Conservation (phyloP, 2,113 vertebrate species). For the Saccopteryx bilineata region DNA sequence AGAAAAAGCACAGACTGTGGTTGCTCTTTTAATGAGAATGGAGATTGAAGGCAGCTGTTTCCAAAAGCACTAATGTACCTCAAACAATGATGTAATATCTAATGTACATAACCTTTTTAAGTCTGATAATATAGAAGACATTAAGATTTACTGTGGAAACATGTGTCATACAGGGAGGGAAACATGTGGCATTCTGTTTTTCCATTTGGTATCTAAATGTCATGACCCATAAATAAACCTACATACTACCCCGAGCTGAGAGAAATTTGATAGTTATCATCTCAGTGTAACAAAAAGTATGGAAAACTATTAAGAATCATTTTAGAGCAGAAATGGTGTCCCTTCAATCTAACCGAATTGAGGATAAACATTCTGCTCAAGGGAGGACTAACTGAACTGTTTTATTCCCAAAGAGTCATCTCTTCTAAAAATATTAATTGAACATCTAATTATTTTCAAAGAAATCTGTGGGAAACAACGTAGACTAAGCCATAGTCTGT, state of each 20-base stretch:
- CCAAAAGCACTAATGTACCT: constrained; percentile 75
- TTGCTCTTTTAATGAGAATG: constrained; percentile 79
- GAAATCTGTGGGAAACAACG: constrained; percentile 1
- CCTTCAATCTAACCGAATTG: not conserved
- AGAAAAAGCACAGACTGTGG: constrained; percentile 77
- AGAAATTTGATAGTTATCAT: not conserved
- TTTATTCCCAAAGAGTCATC: constrained; percentile 1
- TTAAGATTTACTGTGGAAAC: constrained; percentile 75
- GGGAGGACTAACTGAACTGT: not conserved
- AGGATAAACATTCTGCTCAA: not conserved
- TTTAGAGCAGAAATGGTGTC: not conserved
- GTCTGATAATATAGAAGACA: constrained; percentile 62
- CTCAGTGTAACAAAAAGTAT: not conserved
- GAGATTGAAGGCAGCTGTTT: constrained; percentile 79
- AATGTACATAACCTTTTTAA: constrained; percentile 79
- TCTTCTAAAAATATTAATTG: constrained; percentile 50
- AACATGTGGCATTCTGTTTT: constrained; percentile 58
- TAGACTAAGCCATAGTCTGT: not conserved
- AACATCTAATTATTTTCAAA: constrained; percentile 34
- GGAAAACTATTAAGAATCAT: not conserved
- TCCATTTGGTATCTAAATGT: constrained; percentile 58
- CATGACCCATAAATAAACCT: constrained; percentile 58
- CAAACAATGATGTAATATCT: constrained; percentile 81
- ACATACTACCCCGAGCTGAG: not conserved
- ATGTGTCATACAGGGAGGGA: constrained; percentile 54